A percentile compares a stretch with the other conserved stretches of the same genome.
Conservation (phyloP, 2,113 vertebrate species). For the Onychostruthus taczanowskii region DNA sequence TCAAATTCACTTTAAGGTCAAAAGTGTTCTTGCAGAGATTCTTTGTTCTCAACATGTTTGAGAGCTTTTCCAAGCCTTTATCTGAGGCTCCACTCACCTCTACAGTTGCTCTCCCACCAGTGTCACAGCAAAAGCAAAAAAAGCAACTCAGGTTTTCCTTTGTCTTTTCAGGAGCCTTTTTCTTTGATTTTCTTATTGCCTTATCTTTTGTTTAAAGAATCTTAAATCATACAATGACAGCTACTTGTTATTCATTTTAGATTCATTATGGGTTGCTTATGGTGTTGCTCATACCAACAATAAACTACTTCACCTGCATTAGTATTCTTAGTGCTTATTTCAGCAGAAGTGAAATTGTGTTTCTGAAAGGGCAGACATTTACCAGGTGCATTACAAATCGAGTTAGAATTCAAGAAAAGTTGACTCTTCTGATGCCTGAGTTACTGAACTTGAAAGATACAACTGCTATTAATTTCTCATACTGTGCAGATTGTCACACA, state of each 20-base stretch:
- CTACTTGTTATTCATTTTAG: background rate
- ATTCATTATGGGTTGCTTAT: background rate
- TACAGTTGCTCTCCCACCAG: background rate
- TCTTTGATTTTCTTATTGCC: background rate
- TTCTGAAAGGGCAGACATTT: background rate
- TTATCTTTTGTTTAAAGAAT: background rate
- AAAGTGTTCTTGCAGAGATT: background rate
- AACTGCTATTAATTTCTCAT: background rate
- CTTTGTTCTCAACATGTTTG: background rate
- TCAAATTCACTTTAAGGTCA: background rate
- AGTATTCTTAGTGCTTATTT: background rate
- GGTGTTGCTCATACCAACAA: background rate
- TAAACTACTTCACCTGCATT: background rate
- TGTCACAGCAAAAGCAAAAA: background rate
- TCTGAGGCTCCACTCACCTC: background rate
- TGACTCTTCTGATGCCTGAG: background rate
- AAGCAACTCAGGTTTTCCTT: background rate
- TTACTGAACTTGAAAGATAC: background rate
- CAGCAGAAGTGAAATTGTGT: background rate
- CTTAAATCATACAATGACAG: background rate
- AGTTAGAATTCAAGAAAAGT: background rate
- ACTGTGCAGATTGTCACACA: background rate
- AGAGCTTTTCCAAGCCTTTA: background rate
- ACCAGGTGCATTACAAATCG: background rate
- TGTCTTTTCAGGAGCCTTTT: background rate